Conservation (phyloP, 2,888 invertebrate species). For the Apotomis capreana region DNA sequence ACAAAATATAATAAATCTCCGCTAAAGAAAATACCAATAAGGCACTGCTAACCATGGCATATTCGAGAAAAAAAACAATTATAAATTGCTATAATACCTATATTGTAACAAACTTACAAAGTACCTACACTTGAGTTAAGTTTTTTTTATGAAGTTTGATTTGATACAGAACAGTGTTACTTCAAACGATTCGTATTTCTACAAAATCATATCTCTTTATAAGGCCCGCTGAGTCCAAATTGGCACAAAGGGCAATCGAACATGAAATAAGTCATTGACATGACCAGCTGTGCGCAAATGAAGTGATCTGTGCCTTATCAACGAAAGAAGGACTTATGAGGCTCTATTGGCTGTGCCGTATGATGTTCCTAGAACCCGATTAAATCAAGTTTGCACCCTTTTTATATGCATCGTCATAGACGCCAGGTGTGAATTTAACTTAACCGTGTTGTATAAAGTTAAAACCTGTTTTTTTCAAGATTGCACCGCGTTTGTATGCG, state of each 20-base stretch:
- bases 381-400: not conserved
- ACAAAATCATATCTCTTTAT: not conserved
- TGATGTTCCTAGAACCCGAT: not conserved
- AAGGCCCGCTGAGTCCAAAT: not conserved
- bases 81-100: no score
- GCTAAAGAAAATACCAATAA: no score
- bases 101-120: no score
- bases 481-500: no score
- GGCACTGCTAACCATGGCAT: no score
- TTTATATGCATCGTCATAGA: not conserved
- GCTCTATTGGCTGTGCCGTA: not conserved
- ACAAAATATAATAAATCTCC: no score
- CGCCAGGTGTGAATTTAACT: no score
- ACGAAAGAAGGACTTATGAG: not conserved
- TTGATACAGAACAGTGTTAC: no score
- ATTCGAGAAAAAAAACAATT: no score
- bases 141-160: not conserved
- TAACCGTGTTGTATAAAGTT: no score
- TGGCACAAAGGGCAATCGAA: constrained; percentile 4
- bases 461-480: no score
- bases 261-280: constrained; percentile 20
- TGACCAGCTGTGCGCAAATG: constrained; percentile 32
- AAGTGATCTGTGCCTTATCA: constrained; percentile 29
- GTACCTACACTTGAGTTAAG: no score
- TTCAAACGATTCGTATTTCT: not conserved